phyloP scores from a whole-genome alignment of 2,113 vertebrate genomes.

The Serilophus lunatus region DNA sequence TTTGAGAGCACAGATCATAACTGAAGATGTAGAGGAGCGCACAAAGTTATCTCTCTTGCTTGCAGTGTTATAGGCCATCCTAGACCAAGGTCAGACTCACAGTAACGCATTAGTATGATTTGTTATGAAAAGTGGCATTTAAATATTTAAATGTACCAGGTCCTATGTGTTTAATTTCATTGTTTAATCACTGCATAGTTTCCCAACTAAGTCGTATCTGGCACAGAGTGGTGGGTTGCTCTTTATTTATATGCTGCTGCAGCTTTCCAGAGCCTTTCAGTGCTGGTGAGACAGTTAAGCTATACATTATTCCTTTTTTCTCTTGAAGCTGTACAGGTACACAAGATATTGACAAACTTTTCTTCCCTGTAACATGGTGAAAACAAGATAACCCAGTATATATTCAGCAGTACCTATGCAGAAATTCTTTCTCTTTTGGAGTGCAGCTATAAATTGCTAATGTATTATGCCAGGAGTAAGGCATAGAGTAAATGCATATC shows the following conservation, averaged over 20 bases:
- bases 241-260: constrained; percentile 69
- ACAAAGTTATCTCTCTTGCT: not conserved
- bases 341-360: not conserved
- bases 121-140: constrained; percentile 77
- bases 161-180: constrained; percentile 79
- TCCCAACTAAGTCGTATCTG: constrained; percentile 78
- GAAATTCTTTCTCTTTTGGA: not conserved
- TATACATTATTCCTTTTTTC: constrained; percentile 57
- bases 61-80: not conserved
- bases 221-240: constrained; percentile 54
- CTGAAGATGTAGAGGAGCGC: not conserved
- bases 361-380: not conserved
- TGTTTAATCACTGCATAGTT: constrained; percentile 81
- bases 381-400: not conserved
- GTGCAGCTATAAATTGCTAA: not conserved
- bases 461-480: not conserved
- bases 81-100: constrained; percentile 22
- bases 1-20: not conserved
- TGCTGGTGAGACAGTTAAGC: constrained; percentile 16
- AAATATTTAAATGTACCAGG: constrained; percentile 80
- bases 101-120: constrained; percentile 64
- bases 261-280: constrained; percentile 64
- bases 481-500: not conserved
- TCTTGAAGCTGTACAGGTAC: not conserved
- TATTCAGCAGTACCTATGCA: not conserved